Evolutionary conservation across 2,888 invertebrate genomes (phyloP).

Genomic region (Danaus chrysippus): DNA sequence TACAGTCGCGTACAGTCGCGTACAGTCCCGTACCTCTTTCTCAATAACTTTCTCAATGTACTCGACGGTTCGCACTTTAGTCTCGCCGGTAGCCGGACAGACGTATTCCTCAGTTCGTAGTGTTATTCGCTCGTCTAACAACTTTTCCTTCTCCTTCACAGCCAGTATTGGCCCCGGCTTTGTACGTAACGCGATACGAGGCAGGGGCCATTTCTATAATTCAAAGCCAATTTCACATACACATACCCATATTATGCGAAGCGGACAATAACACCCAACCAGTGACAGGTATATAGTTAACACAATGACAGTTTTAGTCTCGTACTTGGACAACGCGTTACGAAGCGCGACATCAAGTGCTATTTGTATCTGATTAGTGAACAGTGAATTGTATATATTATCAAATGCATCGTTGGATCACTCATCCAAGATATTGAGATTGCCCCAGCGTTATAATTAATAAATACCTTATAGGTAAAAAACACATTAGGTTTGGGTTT

Average conservation of each 20-base stretch:
- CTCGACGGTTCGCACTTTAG: constrained; percentile 93
- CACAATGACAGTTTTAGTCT: constrained; percentile 46
- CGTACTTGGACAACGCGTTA: constrained; percentile 28
- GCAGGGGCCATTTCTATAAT: constrained; percentile 82
- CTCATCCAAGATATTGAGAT: constrained; percentile 22
- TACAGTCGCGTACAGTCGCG: constrained; percentile 66
- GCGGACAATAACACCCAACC: constrained; percentile 56
- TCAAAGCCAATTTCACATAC: constrained; percentile 76
- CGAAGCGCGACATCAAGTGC: constrained; percentile 24
- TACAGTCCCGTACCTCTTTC: constrained; percentile 90
- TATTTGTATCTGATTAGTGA: constrained; percentile 10
- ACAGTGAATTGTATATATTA: not conserved
- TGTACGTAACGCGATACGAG: constrained; percentile 93
- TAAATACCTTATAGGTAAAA: constrained; percentile 43
- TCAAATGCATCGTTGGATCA: constrained; percentile 21
- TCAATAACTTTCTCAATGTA: constrained; percentile 97
- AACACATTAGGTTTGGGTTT: constrained; percentile 53
- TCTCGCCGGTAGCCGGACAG: constrained; percentile 91
- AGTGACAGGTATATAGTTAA: constrained; percentile 35
- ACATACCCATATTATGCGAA: constrained; percentile 57
- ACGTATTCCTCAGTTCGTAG: constrained; percentile 93
- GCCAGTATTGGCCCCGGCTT: constrained; percentile 89
- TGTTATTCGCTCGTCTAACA: constrained; percentile 93
- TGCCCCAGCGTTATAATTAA: constrained; percentile 18
- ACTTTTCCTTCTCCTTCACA: constrained; percentile 93